Evolutionary conservation across 2,113 vertebrate genomes (phyloP).

Genomic region (Gymnocephalus cernua): DNA sequence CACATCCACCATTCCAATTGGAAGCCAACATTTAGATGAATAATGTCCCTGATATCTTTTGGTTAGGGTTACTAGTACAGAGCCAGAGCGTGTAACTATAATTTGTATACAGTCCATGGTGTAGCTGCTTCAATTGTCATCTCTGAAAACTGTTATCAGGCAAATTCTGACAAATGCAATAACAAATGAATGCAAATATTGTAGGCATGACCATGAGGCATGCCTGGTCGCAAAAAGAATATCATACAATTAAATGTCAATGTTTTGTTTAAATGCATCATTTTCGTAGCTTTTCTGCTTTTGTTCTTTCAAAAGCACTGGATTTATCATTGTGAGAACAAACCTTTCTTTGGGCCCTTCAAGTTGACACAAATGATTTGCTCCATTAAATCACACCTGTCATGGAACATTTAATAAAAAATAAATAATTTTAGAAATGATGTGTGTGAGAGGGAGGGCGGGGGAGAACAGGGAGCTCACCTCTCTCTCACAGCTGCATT

Average conservation of each 20-base stretch:
- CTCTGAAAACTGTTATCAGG: neutral
- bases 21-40: constrained; percentile 30
- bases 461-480: constrained; percentile 19
- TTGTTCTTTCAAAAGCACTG: constrained; percentile 3
- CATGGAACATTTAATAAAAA: constrained; percentile 64
- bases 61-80: neutral
- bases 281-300: constrained; percentile 5
- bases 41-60: neutral
- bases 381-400: constrained; percentile 59
- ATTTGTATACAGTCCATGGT: too few relatives aligned
- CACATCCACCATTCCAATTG: constrained; percentile 15
- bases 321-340: constrained; percentile 37
- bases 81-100: neutral
- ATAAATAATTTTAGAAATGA: constrained; percentile 54
- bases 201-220: neutral
- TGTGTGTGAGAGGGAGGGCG: constrained; percentile 2
- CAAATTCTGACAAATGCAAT: constrained; percentile 6
- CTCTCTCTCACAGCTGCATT: constrained; percentile 51
- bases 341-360: constrained; percentile 42
- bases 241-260: constrained; percentile 33
- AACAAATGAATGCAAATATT: neutral
- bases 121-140: neutral
- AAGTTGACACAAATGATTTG: constrained; percentile 52
- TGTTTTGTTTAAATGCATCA: constrained; percentile 14
- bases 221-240: constrained; percentile 5